Evolutionary conservation across 2,113 vertebrate species (phyloP), one percentile per base, ranked within the genome.

Genomic region (Labrus mixtus): DNA sequence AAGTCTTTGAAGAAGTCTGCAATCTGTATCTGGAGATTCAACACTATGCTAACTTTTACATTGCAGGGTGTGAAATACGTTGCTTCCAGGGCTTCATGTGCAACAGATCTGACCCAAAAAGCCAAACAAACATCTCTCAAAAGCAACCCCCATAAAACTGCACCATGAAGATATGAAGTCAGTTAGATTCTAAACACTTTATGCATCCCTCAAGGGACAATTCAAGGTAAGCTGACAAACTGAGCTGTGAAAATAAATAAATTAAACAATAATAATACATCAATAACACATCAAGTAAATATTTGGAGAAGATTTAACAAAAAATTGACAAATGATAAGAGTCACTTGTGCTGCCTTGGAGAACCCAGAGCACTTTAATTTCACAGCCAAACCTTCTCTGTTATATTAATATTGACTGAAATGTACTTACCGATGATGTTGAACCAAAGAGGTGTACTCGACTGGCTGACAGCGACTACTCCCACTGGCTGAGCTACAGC

Each of bases 401-500:
- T 55, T 62, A 58, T 23, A 58, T 78, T 59, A 57, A 10, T 43
- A 41, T 56, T 4, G 33, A 25, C 16, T 5, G 48, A 17, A 2
- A 55, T 36, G 33, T 48, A 23, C 96, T 96, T 92, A 99, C 98
- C 97, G 0, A 96, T 90, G 19, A 99, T 96, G 74, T 96, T 96
- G 85, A 99, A 99, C 98, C 98, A 99, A 61, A 99, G 93, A 1
- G 94, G 95, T 23, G 96, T 96, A 86, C 91, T 96, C 0, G 95
- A 95, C 71, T 97, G 97, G 62, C 96, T 95, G 84, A 97, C 94
- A 0, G 96, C 97, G 3, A 99, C 95, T 33, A 96, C 94, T 22
- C 98, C 98, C 0, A 99, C 97, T 0, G 96, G 96, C 92, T 97
- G 96, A 0, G 95, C 96, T n/a, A 99, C 97, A 80, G 93, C 93